Conservation (phyloP, 1,140 invertebrate species). For the Ylistrum balloti region DNA sequence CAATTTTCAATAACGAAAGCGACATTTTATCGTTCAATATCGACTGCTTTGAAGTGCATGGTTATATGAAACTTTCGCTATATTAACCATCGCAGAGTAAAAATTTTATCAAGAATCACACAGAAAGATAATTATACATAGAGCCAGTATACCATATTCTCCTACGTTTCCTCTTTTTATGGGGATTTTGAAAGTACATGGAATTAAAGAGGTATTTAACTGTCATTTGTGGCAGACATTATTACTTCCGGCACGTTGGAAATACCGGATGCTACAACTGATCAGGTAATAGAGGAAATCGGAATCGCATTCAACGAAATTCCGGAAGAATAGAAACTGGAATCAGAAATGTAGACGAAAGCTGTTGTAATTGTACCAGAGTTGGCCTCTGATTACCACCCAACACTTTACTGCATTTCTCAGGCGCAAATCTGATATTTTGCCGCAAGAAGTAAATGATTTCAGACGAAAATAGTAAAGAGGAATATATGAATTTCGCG, state of each 20-base stretch:
- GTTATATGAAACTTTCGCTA: conserved; percentile 1
- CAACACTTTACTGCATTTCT: neutral
- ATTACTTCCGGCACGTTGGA: neutral
- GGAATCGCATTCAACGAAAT: neutral
- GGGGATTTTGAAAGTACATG: neutral
- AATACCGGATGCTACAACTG: conserved; percentile 8
- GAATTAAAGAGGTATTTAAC: conserved; percentile 40
- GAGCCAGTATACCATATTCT: neutral
- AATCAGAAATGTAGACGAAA: conserved; percentile 16
- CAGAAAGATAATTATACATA: conserved; percentile 3
- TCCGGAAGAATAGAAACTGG: neutral
- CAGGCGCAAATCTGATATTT: neutral
- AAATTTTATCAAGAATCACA: conserved; percentile 24
- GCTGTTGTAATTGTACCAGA: neutral
- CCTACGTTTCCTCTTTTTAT: neutral
- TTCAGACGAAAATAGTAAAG: neutral
- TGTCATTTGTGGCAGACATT: conserved; percentile 31
- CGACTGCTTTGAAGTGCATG: neutral
- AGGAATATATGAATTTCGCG: neutral
- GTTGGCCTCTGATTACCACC: neutral
- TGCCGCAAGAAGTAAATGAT: conserved; percentile 34
- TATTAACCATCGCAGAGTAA: neutral
- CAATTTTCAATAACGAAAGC: conserved; percentile 15
- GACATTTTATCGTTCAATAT: conserved; percentile 10
- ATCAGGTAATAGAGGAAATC: conserved; percentile 15